Conservation (phyloP, 2,113 vertebrate genomes). For the Sus scrofa region T2T-Sscrofa CM000825.6:61070501-61071000, state of each 20-base stretch:
- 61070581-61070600: neutral
- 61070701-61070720: too few species aligned
- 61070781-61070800: fast-evolving
- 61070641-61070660: neutral
- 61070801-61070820: fast-evolving
- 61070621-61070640: neutral
- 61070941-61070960: too few species aligned
- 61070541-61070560: neutral
- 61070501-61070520: neutral
- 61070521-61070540: neutral
- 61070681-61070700: neutral
- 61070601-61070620: neutral
- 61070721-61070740: neutral
- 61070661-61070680: neutral
- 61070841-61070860: neutral
- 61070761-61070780: neutral
- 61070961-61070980: too few species aligned
- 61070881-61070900: neutral
- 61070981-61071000: too few species aligned
- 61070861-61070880: too few species aligned
- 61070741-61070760: neutral
- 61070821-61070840: neutral
- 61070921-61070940: neutral
- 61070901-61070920: neutral
- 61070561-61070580: neutral